A percentile compares a stretch with the other conserved stretches of the same genome.
Evolutionary conservation across 2,888 invertebrate genomes (phyloP).

Genomic region (Galerucella pusilla): DNA sequence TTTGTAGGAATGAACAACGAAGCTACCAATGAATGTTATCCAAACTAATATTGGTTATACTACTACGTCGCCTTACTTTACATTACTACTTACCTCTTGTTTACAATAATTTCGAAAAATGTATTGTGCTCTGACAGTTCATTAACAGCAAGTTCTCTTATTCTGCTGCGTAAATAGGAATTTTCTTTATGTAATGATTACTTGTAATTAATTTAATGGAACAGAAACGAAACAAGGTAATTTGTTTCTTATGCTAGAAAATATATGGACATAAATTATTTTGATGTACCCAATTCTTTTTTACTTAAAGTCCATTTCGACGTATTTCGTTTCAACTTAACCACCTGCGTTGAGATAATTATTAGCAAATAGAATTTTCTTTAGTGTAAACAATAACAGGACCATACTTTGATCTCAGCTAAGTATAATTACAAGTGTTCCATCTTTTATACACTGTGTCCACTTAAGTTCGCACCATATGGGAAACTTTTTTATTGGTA

Average conservation of each 20-base stretch:
- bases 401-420: not conserved
- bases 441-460: no score
- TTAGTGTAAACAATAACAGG: not conserved
- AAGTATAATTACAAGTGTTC: not conserved
- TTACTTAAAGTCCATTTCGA: not conserved
- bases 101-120: constrained; percentile 16
- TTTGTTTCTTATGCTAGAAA: constrained; percentile 1
- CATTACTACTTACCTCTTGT: not conserved
- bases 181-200: constrained; percentile 5
- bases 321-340: not conserved
- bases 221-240: not conserved
- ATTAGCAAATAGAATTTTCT: not conserved
- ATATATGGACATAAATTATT: not conserved
- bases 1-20: not conserved
- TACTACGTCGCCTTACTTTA: not conserved
- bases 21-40: not conserved
- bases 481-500: no score
- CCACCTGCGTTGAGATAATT: not conserved
- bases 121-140: constrained; percentile 1
- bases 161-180: not conserved
- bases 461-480: no score
- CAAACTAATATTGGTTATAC: not conserved
- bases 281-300: not conserved
- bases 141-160: constrained; percentile 13
- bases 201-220: not conserved